These are phyloP conservation scores for Thecophora atra DNA, from an alignment of 2,888 invertebrate genomes.

Conservation along the genomic window DNA sequence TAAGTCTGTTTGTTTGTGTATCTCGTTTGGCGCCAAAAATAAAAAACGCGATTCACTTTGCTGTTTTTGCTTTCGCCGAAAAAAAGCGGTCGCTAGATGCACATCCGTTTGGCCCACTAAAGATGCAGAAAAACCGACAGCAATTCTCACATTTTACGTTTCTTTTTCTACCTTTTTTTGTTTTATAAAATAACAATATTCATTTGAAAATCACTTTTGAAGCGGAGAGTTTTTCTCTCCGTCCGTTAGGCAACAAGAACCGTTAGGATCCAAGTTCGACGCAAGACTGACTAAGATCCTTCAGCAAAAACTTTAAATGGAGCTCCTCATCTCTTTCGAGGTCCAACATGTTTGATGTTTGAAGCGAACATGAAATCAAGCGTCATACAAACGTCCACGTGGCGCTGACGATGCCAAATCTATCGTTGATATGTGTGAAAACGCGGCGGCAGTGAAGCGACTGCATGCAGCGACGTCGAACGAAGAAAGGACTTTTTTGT, in stretches of 20 bases:
- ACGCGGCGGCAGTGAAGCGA: background rate
- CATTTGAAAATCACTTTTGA: background rate
- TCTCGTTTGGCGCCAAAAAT: too few species aligned
- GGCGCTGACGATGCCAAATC: too few species aligned
- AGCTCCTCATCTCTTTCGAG: too few species aligned
- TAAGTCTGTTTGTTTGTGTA: too few species aligned
- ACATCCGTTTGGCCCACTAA: background rate
- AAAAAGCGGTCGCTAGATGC: background rate
- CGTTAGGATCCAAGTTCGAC: slow-evolving; percentile 6
- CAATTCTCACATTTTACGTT: background rate
- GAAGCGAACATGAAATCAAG: too few species aligned
- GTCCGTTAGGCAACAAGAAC: background rate
- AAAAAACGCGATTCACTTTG: too few species aligned
- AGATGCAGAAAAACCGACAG: too few species aligned
- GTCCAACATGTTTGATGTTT: too few species aligned
- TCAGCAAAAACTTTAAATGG: background rate
- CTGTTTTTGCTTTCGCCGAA: too few species aligned
- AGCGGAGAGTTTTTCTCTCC: background rate
- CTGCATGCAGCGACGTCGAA: background rate
- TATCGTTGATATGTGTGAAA: too few species aligned
- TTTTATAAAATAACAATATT: too few species aligned
- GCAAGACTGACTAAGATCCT: slow-evolving; percentile 18
- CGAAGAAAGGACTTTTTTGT: background rate
- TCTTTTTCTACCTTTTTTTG: background rate
- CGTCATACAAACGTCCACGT: too few species aligned